A percentile compares a stretch with the other conserved stretches of the same genome.
Evolutionary conservation across 1,140 invertebrate genomes (phyloP).

Genomic region (Drosophila pectinifera): DNA sequence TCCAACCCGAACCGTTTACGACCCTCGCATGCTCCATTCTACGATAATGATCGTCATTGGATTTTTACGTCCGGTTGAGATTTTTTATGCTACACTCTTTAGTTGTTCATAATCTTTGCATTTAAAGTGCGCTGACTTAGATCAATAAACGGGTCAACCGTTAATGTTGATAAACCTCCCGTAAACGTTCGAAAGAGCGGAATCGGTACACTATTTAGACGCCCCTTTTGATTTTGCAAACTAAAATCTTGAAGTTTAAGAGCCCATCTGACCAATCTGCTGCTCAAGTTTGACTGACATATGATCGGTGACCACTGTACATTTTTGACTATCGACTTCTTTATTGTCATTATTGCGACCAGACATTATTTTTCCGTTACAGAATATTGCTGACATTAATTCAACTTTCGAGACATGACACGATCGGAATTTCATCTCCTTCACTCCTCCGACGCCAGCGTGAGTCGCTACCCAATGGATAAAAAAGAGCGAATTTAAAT

Average conservation of each 20-base stretch:
- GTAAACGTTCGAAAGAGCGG: neutral
- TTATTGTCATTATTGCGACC: neutral
- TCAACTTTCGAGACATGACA: too few species aligned
- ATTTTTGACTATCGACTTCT: neutral
- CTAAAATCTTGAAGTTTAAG: neutral
- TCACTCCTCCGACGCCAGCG: too few species aligned
- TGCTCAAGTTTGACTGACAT: conserved; percentile 3
- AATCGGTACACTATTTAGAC: neutral
- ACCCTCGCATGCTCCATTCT: neutral
- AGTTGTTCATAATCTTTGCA: neutral
- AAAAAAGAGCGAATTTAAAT: too few species aligned
- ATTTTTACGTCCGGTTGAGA: neutral
- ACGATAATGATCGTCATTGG: neutral
- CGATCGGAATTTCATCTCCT: too few species aligned
- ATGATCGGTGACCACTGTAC: neutral
- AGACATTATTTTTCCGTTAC: neutral
- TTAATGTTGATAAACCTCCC: neutral
- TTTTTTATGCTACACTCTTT: neutral
- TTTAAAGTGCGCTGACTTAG: neutral
- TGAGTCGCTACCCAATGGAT: too few species aligned
- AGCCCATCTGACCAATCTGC: neutral
- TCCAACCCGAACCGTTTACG: neutral
- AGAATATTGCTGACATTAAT: neutral
- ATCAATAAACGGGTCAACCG: neutral
- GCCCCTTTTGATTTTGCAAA: neutral